Base-by-base conservation (phyloP, 2,113 vertebrate species). In the Perca flavescens region DNA sequence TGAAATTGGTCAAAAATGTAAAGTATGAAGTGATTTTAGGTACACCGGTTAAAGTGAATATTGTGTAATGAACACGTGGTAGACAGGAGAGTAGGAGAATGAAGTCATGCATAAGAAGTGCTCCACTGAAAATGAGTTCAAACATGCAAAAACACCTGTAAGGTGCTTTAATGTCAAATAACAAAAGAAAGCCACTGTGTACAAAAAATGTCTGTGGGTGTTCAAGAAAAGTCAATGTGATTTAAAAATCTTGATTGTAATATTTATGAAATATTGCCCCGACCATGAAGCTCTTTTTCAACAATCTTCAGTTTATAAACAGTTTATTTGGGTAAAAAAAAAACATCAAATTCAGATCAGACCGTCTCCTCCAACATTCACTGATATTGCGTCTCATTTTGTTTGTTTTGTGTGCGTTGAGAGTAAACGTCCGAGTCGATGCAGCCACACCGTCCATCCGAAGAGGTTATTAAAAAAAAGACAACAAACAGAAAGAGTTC, bases 311-410 rank as follows among this genome's bases (percentile, higher is more conserved):
- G 31, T 54, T 70, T 68, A 12, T n/a, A 57, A 57, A n/a, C 14
- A 34, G 36, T 92, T 90, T 88, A 92, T 91, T 89, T 10, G 43
- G 69, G 50, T 43, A 54, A 86, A 77, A 77, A 40, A 40, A 40
- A 40, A 40, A 34, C 31, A 34, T 34, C 2, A 10, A 40, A 10
- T 16, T 10, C 50, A 7, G 50, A 70, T 28, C n/a, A 46, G 28
- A 49, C 68, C 11, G 25, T 28, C 57, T 9, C 22, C 34, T 77
- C 52, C 43, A 72, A 74, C 65, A 69, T 76, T 86, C 83, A 78
- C 16, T 15, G n/a, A 71, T 62, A 69, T 47, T 62, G 77, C 21
- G 3, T 83, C 47, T 75, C 14, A 0, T 50, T 52, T 76, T 1
- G 7, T 79, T 53, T 25, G n/a, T 56, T 52, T 47, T 66, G 68